phyloP scores from a whole-genome alignment of 2,113 vertebrate genomes.

The Etia nguti region DNA sequence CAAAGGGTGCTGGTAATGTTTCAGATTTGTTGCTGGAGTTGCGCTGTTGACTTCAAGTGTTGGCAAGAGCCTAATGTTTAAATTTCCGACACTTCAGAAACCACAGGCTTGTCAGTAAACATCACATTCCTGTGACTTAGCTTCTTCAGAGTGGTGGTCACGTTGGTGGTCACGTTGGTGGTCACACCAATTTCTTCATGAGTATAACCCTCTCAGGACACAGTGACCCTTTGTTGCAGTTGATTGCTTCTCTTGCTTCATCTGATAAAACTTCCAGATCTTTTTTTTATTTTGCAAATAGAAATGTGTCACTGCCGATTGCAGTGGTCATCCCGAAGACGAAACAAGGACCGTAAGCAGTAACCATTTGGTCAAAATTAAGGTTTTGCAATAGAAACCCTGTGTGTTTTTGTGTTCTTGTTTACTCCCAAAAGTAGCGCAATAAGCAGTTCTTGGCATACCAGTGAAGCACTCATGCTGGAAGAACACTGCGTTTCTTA shows the following conservation, averaged over 20 bases:
- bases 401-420: not conserved
- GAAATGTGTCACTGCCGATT: not conserved
- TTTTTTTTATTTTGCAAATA: not conserved
- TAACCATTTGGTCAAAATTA: not conserved
- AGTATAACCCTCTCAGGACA: not conserved
- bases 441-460: slow-evolving; percentile 23
- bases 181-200: not conserved
- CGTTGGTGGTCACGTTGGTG: not conserved
- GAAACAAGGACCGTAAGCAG: not conserved
- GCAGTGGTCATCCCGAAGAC: not conserved
- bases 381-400: not conserved
- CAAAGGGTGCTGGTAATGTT: not conserved
- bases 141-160: not conserved
- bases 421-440: slow-evolving; percentile 13
- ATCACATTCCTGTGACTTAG: slow-evolving; percentile 6
- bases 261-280: not conserved
- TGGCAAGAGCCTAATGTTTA: not conserved
- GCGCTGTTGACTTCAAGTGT: not conserved
- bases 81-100: not conserved
- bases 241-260: not conserved
- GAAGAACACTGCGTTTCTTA: slow-evolving; percentile 7
- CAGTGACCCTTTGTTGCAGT: not conserved
- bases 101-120: not conserved
- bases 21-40: not conserved
- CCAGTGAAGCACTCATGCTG: not conserved